These are phyloP conservation scores for Acrocephalus scirpaceus DNA, from an alignment of 2,797 vertebrate species.

Conservation along the genomic window DNA sequence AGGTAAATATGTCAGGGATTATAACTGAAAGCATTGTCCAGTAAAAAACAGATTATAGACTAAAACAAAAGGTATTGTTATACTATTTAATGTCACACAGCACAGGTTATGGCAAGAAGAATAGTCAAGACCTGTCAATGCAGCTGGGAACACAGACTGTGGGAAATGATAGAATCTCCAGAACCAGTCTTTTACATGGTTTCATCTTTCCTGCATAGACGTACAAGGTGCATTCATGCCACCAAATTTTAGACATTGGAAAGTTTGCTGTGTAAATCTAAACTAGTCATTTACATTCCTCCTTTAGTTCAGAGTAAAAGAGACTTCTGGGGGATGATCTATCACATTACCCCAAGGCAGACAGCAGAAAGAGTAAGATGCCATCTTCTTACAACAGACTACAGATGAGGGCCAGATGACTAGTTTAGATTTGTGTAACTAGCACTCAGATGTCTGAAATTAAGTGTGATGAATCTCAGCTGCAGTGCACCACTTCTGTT, in stretches of 20 bases:
- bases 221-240: background rate
- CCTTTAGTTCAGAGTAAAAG: background rate
- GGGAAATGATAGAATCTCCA: background rate
- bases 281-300: background rate
- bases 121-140: background rate
- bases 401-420: background rate
- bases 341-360: background rate
- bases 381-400: background rate
- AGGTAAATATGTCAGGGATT: constrained; percentile 55
- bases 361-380: background rate
- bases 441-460: background rate
- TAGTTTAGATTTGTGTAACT: background rate
- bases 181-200: background rate
- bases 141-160: background rate
- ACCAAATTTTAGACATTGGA: background rate
- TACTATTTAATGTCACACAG: background rate
- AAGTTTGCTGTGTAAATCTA: background rate
- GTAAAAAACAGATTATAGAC: constrained; percentile 52
- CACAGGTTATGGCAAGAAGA: background rate
- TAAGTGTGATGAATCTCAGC: constrained; percentile 14
- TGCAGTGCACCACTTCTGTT: background rate
- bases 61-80: background rate
- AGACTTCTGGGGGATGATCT: background rate
- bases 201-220: background rate
- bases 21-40: constrained; percentile 51